phyloP scores from a whole-genome alignment of 2,888 invertebrate species.

The Alcis repandata region DNA sequence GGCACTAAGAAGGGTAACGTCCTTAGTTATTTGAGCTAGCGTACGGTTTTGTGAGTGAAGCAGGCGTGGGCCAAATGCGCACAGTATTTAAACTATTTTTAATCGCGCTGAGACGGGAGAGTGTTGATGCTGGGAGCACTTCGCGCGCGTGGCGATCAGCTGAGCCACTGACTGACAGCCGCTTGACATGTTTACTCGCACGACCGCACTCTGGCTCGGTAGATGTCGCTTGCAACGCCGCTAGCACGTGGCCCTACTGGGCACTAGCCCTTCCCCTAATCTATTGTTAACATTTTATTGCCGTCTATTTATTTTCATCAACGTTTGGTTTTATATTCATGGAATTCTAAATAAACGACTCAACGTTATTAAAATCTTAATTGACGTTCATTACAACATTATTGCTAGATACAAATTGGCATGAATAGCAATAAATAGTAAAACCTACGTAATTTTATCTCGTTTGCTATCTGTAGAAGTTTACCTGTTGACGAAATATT shows the following conservation, averaged over 20 bases:
- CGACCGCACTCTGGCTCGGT: conserved; percentile 62
- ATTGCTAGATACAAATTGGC: not conserved
- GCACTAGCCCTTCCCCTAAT: conserved; percentile 53
- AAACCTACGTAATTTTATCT: not conserved
- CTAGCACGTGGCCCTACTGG: conserved; percentile 52
- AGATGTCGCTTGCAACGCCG: conserved; percentile 73
- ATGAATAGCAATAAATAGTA: not conserved
- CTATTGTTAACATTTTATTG: conserved; percentile 11
- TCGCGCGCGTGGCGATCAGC: conserved; percentile 81
- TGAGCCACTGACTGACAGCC: conserved; percentile 80
- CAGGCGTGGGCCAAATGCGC: conserved; percentile 81
- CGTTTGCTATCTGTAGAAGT: conserved; percentile 30
- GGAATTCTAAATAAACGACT: not conserved
- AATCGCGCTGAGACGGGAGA: conserved; percentile 72
- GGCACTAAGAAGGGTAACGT: conserved; percentile 97
- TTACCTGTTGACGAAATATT: conserved; percentile 20
- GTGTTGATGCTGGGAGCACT: conserved; percentile 63
- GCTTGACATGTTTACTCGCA: conserved; percentile 81
- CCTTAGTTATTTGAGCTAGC: conserved; percentile 81
- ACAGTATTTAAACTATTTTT: conserved; percentile 76
- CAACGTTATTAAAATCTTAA: not conserved
- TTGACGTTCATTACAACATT: too few species aligned
- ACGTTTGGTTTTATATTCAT: not conserved
- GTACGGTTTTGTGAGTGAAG: conserved; percentile 67
- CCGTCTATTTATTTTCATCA: not conserved